These are phyloP conservation scores for Macrosteles quadrilineatus DNA, from an alignment of 1,140 invertebrate species.

Conservation along the genomic window DNA sequence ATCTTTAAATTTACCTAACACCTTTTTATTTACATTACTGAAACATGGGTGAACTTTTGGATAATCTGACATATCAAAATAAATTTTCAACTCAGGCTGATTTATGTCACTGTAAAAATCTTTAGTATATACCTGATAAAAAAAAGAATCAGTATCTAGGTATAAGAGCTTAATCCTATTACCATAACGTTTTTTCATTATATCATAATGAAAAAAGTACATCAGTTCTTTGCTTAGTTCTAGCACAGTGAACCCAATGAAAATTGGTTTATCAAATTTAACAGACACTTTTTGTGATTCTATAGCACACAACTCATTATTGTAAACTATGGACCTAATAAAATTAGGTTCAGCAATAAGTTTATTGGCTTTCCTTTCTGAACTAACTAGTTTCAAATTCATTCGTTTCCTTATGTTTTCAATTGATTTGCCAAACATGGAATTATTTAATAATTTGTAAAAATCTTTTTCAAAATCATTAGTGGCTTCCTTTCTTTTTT, in stretches of 20 bases:
- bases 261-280: slow-evolving; percentile 33
- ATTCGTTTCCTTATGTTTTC: slow-evolving; percentile 47
- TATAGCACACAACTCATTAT: slow-evolving; percentile 34
- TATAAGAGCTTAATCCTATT: slow-evolving; percentile 44
- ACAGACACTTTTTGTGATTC: slow-evolving; percentile 16
- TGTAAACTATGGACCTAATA: slow-evolving; percentile 30
- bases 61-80: slow-evolving; percentile 40
- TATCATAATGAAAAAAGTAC: slow-evolving; percentile 39
- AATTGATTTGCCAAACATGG: slow-evolving; percentile 47
- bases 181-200: slow-evolving; percentile 22
- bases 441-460: slow-evolving; percentile 49
- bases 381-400: slow-evolving; percentile 42
- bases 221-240: slow-evolving; percentile 36
- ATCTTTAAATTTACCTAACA: slow-evolving; percentile 55
- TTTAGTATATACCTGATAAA: slow-evolving; percentile 44
- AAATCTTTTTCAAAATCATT: slow-evolving; percentile 48
- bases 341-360: slow-evolving; percentile 34
- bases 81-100: slow-evolving; percentile 7
- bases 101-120: slow-evolving; percentile 37
- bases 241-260: slow-evolving; percentile 30
- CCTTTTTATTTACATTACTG: slow-evolving; percentile 48
- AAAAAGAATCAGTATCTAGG: slow-evolving; percentile 50
- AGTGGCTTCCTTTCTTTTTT: slow-evolving; percentile 42
- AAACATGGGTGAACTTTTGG: slow-evolving; percentile 32
- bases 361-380: slow-evolving; percentile 39